phyloP scores from a whole-genome alignment of 2,797 vertebrate genomes.

The Fistularia commersonii region DNA sequence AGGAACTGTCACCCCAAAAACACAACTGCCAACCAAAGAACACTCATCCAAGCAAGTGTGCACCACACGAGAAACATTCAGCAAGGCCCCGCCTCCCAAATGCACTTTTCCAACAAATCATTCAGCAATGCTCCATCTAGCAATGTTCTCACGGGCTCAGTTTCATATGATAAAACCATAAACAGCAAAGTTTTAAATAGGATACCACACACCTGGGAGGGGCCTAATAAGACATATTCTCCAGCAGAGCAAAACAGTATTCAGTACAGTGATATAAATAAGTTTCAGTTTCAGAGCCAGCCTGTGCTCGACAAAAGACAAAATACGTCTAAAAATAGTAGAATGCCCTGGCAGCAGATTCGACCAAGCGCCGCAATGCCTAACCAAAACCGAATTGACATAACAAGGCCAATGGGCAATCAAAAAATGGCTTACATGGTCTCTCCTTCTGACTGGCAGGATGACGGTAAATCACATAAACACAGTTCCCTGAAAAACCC shows the following conservation, averaged over 20 bases:
- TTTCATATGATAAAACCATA: slow-evolving; percentile 80
- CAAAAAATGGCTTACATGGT: slow-evolving; percentile 83
- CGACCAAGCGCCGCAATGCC: slow-evolving; percentile 71
- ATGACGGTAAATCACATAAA: slow-evolving; percentile 76
- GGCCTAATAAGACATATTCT: slow-evolving; percentile 77
- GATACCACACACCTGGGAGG: slow-evolving; percentile 85
- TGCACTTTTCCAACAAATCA: slow-evolving; percentile 85
- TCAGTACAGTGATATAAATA: slow-evolving; percentile 75
- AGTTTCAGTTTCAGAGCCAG: slow-evolving; percentile 83
- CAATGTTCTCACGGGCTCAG: slow-evolving; percentile 64
- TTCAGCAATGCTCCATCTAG: slow-evolving; percentile 71
- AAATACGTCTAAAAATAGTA: slow-evolving; percentile 75
- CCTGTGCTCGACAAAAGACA: slow-evolving; percentile 79
- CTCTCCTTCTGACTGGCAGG: slow-evolving; percentile 83
- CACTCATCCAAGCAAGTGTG: slow-evolving; percentile 77
- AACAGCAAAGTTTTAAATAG: slow-evolving; percentile 67
- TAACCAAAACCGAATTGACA: slow-evolving; percentile 78
- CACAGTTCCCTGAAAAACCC: slow-evolving; percentile 63
- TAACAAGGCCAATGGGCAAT: slow-evolving; percentile 79
- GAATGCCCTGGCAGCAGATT: slow-evolving; percentile 86
- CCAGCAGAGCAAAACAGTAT: slow-evolving; percentile 76
- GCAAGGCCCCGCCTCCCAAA: slow-evolving; percentile 79
- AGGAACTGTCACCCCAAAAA: slow-evolving; percentile 79
- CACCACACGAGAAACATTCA: slow-evolving; percentile 81
- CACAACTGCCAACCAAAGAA: slow-evolving; percentile 74